Conservation (phyloP, 1,140 invertebrate genomes). For the Saccostrea cuccullata region DNA sequence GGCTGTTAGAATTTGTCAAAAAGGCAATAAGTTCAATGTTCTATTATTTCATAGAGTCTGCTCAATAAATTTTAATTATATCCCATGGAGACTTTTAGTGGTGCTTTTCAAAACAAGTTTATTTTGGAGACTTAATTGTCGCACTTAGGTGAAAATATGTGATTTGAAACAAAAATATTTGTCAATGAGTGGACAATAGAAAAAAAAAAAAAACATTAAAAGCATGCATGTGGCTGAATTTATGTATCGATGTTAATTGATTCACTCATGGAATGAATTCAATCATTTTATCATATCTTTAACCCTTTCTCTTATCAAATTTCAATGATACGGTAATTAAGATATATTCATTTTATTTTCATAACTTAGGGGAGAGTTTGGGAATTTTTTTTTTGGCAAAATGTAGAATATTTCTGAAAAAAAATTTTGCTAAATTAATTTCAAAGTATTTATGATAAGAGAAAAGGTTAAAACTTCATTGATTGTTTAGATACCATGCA, state of each 20-base stretch:
- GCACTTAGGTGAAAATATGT: background rate
- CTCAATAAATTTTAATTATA: slow-evolving; percentile 2
- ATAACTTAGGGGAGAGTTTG: no score
- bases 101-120: background rate
- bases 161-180: background rate
- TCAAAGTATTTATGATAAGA: background rate
- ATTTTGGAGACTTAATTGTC: background rate
- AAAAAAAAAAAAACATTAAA: background rate
- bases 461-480: background rate
- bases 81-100: slow-evolving; percentile 12
- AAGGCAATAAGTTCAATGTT: slow-evolving; percentile 21
- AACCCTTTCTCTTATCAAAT: background rate
- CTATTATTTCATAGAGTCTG: background rate
- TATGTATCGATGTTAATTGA: background rate
- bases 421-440: no score
- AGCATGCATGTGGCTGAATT: background rate
- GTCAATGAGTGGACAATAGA: background rate
- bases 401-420: no score
- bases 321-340: background rate
- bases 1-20: background rate
- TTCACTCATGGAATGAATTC: background rate
- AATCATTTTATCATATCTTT: background rate
- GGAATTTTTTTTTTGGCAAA: no score
- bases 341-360: no score
- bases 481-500: background rate